Conservation (phyloP, 2,797 vertebrate species). For the Emydoidea blandingii region DNA sequence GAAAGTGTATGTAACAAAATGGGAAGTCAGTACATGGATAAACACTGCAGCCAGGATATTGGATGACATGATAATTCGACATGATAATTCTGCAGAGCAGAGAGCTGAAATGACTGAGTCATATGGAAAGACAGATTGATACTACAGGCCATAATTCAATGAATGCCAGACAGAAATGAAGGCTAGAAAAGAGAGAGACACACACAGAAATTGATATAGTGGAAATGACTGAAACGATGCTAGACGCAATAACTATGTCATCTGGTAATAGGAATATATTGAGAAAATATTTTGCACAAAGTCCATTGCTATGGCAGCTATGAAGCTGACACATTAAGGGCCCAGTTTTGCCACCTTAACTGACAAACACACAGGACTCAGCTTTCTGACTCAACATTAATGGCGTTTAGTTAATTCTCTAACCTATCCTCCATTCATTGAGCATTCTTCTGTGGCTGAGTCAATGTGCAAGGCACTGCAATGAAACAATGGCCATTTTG, state of each 20-base stretch:
- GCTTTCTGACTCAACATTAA: neutral
- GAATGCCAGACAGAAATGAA: neutral
- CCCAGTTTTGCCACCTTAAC: neutral
- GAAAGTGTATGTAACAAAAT: conserved; percentile 10
- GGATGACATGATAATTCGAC: neutral
- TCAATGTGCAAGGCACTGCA: neutral
- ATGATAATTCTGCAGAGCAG: neutral
- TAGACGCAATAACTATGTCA: neutral
- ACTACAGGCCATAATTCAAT: neutral
- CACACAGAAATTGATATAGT: neutral
- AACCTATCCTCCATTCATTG: neutral
- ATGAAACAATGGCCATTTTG: neutral
- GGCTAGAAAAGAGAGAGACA: neutral
- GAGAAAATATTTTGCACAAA: neutral
- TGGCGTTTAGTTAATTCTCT: neutral
- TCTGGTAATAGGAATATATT: neutral
- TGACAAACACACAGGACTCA: neutral
- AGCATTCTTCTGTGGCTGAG: neutral
- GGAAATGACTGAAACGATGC: neutral
- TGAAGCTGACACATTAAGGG: neutral
- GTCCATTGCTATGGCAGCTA: neutral
- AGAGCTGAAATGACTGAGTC: neutral
- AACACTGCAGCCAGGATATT: neutral
- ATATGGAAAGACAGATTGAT: neutral
- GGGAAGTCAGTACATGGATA: neutral